Base-by-base conservation (phyloP, 2,888 invertebrate genomes). In the Tineola bisselliella region DNA sequence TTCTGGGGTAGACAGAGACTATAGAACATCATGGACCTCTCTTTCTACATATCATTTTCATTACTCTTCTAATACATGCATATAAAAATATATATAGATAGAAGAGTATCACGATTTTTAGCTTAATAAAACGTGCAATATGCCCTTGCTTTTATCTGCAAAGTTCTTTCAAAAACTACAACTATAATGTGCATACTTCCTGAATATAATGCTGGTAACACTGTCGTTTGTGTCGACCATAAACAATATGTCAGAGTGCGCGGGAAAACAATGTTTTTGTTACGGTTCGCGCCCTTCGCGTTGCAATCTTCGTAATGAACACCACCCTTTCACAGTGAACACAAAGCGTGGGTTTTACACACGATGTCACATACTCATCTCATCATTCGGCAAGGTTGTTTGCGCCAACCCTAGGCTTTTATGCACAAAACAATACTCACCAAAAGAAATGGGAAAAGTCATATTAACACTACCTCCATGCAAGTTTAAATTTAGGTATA, bases 291-390 rank as follows among this genome's bases (percentile, higher is more conserved):
- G 77, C 84, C 83, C 84, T 80, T 44, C 60, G 60, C 44, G 6
- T 13, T 77, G 86, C 87, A 87, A 86, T 87, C 86, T 86, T 84
- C 84, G 84, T 87, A 87, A 87, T 86, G 87, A 87, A 83, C 82
- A n/a, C 82, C 79, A 75, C 83, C 83, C 84, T 84, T 86, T 84
- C 83, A 84, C 84, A 84, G 84, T 77, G 71, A 67, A 75, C 73
- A 84, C 83, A 84, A 84, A 83, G 82, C 76, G 68, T 71, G 76
- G 84, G 82, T 80, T 83, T 81, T 78, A 77, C 80, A 82, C 81
- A 77, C 82, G 81, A 81, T 75, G 78, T 82, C 78, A 76, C 81
- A 75, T 70, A 78, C 69, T 69, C 72, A 72, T 38, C 38, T 38
- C 38, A 38, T 38, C 38, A 38, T 38, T 12, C 48, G 10, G 48